A percentile compares a stretch with the other conserved stretches of the same genome.
Conservation (phyloP, 2,888 invertebrate species). For the Eretmocerus hayati region DNA sequence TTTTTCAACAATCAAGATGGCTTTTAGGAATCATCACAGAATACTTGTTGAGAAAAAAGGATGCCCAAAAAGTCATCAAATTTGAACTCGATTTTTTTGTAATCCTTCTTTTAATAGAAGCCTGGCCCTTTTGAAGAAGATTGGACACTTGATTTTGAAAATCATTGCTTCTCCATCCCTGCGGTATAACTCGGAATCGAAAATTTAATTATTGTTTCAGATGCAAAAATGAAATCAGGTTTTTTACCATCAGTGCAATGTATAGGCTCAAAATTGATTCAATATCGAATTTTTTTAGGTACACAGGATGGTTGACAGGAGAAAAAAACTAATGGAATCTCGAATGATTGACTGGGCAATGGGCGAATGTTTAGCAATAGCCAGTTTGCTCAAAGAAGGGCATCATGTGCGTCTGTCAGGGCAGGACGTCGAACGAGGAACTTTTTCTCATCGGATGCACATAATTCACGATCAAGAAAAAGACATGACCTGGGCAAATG, state of each 20-base stretch:
- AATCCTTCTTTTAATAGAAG: no score
- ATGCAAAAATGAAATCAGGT: no score
- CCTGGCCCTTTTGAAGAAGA: no score
- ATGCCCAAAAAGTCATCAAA: no score
- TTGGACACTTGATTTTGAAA: no score
- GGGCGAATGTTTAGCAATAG: constrained; percentile 72
- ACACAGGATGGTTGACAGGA: constrained; percentile 45
- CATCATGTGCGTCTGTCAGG: constrained; percentile 70
- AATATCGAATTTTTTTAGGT: constrained; percentile 2
- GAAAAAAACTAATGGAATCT: constrained; percentile 53
- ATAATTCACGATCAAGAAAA: constrained; percentile 72
- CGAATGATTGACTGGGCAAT: constrained; percentile 72
- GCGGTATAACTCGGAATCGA: no score
- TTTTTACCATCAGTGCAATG: not conserved
- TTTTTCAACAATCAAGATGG: no score
- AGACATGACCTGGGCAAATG: constrained; percentile 55
- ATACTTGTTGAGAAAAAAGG: no score
- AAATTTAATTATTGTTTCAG: no score
- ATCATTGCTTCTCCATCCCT: no score
- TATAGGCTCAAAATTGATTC: not conserved
- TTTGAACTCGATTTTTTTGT: no score
- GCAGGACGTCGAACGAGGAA: constrained; percentile 77
- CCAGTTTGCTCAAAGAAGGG: constrained; percentile 67
- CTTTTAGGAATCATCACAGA: no score
- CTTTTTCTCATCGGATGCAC: constrained; percentile 72